Base-by-base conservation (phyloP, 2,113 vertebrate genomes). In the Manacus vitellinus region DNA sequence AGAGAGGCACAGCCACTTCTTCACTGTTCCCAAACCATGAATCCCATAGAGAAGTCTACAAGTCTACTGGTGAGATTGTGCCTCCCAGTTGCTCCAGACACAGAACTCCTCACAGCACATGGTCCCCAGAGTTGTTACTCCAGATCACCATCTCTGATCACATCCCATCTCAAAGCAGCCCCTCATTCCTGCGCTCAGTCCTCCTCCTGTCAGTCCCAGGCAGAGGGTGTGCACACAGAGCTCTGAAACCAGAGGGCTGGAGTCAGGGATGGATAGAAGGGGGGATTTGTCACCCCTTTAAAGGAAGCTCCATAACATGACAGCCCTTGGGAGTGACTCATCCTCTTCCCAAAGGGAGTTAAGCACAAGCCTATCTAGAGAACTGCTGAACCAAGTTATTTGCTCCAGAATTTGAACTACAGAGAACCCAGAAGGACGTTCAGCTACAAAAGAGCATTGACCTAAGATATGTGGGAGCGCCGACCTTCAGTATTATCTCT, bases 211-310 rank as follows among this genome's bases (percentile, higher is more conserved):
- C 56, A 51, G 11, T 0, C 10, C 62, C 62, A 63, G 56, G 33
- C 37, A 52, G 52, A 59, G 25, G 8, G 44, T 73, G 49, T 2
- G 12, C 10, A 22, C 35, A 21, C 7, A 24, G 30, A 5, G 2
- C 33, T 66, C 41, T 41, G 47, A 18, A 52, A 43, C 27, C 46
- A 49, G 20, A 47, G n/a, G 4, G 10, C 4, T n/a, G 10, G 4
- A 44, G 4, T 6, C 5, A 6, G 7, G 3, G 1, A 31, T 0
- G 1, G 7, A 16, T 0, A 30, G 31, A 23, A 23, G 2, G 4
- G 4, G 5, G 3, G 2, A 66, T 47, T 43, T 77, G 72, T 35
- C 47, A 84, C 8, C 8, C 23, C 10, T 22, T 24, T n/a, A 22
- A 31, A 55, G 51, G 47, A 80, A 90, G 25, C 39, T 21, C 21